A percentile compares a stretch with the other conserved stretches of the same genome.
These are phyloP conservation scores for Gila robusta DNA, from an alignment of 2,797 vertebrate genomes.

Conservation along the genomic window DNA sequence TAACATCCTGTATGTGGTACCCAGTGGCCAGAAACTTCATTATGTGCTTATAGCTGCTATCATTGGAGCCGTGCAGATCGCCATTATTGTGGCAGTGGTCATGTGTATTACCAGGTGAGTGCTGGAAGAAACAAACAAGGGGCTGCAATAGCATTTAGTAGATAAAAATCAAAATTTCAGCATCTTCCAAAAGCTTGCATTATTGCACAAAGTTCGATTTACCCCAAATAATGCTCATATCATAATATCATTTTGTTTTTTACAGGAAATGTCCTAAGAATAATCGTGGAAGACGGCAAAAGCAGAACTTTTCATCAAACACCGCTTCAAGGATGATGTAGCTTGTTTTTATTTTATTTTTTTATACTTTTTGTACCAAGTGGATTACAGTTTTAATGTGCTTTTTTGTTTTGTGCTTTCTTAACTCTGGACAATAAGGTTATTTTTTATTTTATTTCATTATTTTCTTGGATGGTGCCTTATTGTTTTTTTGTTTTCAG, in stretches of 20 bases:
- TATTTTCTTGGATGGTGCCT: conserved; percentile 74
- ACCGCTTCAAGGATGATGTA: conserved; percentile 97
- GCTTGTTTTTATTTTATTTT: conserved; percentile 76
- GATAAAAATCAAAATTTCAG: not conserved
- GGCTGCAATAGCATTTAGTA: not conserved
- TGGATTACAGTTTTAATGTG: conserved; percentile 90
- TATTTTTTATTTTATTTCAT: conserved; percentile 61
- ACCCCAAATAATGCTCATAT: no score
- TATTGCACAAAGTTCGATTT: not conserved
- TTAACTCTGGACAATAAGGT: conserved; percentile 62
- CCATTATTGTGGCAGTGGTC: conserved; percentile 96
- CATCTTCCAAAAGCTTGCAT: not conserved
- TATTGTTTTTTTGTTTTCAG: conserved; percentile 74
- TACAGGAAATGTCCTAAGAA: conserved; percentile 95
- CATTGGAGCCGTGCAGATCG: conserved; percentile 97
- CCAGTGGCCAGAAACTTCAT: conserved; percentile 96
- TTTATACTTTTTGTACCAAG: conserved; percentile 80
- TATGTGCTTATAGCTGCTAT: conserved; percentile 98
- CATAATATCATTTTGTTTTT: not conserved
- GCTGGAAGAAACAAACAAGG: conserved; percentile 21
- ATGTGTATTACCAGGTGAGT: conserved; percentile 98
- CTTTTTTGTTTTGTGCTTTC: conserved; percentile 68
- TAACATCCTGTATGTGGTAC: conserved; percentile 97
- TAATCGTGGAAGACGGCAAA: conserved; percentile 94
- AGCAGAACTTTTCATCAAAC: conserved; percentile 96